Base-by-base conservation (phyloP, 2,113 vertebrate genomes). In the Pagrus major region DNA sequence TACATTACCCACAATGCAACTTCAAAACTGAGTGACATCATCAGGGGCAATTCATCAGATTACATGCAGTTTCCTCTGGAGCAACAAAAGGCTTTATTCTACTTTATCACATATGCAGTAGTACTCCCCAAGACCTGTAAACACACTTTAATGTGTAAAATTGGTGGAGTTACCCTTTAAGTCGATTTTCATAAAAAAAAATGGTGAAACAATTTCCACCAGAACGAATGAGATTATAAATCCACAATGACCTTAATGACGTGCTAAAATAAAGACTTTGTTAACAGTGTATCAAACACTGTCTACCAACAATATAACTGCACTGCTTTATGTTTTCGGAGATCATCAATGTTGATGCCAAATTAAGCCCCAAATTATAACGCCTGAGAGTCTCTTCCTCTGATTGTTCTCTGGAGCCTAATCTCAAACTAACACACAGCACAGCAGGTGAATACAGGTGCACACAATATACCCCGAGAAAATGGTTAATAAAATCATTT, bases 391-490 rank as follows among this genome's bases (percentile, higher is more conserved):
- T n/a, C 37, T 27, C 21, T n/a, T 51, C 27, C 12, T 42, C 33
- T 5, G 20, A 31, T 23, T 52, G 27, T 72, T 68, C 47, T 49
- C 23, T 27, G 14, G 66, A 51, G 37, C 15, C n/a, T 44, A 21
- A n/a, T 64, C 44, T 68, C 5, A 52, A 42, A 82, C 71, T 54
- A 70, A 37, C 25, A 27, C 54, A 37, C 49, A 25, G 9, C 15
- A 41, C 10, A 7, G 23, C 46, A 3, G 3, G 12, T 41, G 35
- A 75, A 37, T 81, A 52, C 41, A 72, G 46, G 33, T 63, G 25
- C 67, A 47, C 37, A 51, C 12, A 7, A 39, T 31, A 55, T 25
- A 60, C 16, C 4, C 6, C 23, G 21, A 58, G 44, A 55, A 23
- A 49, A 54, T 31, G 11, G 6, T 60, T 42, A 60, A 52, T 49